phyloP scores from a whole-genome alignment of 1,140 invertebrate species.

The Andricus grossulariae region DNA sequence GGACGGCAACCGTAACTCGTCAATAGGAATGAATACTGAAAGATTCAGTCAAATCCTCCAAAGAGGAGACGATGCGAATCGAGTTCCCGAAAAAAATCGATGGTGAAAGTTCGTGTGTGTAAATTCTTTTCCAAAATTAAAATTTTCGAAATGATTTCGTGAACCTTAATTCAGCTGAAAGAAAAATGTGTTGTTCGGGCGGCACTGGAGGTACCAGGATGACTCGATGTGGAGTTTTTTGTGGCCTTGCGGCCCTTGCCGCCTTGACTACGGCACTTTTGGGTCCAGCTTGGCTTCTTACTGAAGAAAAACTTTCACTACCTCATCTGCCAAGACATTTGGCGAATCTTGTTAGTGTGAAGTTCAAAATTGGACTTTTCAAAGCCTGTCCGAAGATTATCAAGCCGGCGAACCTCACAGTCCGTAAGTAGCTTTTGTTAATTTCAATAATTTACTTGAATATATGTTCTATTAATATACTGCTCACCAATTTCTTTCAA shows the following conservation, averaged over 20 bases:
- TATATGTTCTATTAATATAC: too few species aligned
- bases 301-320: constrained; percentile 68
- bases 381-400: constrained; percentile 70
- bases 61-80: too few species aligned
- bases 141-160: not conserved
- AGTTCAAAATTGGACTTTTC: constrained; percentile 72
- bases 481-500: too few species aligned
- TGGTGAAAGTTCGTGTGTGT: too few species aligned
- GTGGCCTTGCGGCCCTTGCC: constrained; percentile 70
- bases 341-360: constrained; percentile 61
- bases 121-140: not conserved
- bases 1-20: too few species aligned
- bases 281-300: constrained; percentile 72
- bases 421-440: constrained; percentile 65
- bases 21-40: too few species aligned
- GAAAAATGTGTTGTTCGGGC: constrained; percentile 70
- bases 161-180: constrained; percentile 18
- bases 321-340: constrained; percentile 62
- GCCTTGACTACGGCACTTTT: constrained; percentile 69
- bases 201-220: constrained; percentile 65
- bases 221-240: constrained; percentile 72
- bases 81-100: too few species aligned
- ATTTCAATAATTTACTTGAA: too few species aligned
- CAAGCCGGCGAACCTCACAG: constrained; percentile 67
- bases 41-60: too few species aligned